Percentiles rank a stretch among this genome's conserved stretches.
Conservation (phyloP, 2,888 invertebrate species). For the Entomobrya multifasciata region DNA sequence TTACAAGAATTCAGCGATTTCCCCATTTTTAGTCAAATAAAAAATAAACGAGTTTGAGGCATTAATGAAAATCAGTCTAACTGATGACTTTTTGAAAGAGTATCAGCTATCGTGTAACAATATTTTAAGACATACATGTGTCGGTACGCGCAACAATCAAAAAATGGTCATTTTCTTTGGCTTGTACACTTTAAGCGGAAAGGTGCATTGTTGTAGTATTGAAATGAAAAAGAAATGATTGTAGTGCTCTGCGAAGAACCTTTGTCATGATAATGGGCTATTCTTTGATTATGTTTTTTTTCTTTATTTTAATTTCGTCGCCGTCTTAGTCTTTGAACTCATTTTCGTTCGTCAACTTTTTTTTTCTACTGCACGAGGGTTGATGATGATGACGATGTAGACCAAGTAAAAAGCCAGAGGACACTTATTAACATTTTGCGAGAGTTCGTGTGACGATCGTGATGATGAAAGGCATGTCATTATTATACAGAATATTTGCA, state of each 20-base stretch:
- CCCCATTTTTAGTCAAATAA: too few relatives aligned
- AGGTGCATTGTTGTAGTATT: constrained; percentile 21
- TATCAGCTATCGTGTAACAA: too few relatives aligned
- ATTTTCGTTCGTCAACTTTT: constrained; percentile 56
- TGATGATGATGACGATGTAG: constrained; percentile 5
- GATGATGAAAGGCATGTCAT: constrained; percentile 10
- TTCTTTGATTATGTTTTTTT: constrained; percentile 73
- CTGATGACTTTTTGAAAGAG: too few relatives aligned
- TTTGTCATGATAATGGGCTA: constrained; percentile 66
- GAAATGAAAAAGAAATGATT: background rate
- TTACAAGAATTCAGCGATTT: too few relatives aligned
- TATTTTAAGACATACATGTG: too few relatives aligned
- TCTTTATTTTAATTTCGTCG: constrained; percentile 22
- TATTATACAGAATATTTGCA: background rate
- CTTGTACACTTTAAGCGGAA: background rate
- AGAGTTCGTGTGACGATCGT: constrained; percentile 49
- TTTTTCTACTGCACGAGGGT: constrained; percentile 47
- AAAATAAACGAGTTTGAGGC: too few relatives aligned
- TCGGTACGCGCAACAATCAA: background rate
- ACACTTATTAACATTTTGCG: constrained; percentile 62
- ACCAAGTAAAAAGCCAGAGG: constrained; percentile 43
- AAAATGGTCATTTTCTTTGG: background rate
- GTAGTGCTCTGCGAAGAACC: background rate
- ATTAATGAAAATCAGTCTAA: too few relatives aligned
- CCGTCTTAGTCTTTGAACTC: constrained; percentile 66